Evolutionary conservation across 2,888 invertebrate genomes (phyloP).

Genomic region (Pardosa pseudoannulata): DNA sequence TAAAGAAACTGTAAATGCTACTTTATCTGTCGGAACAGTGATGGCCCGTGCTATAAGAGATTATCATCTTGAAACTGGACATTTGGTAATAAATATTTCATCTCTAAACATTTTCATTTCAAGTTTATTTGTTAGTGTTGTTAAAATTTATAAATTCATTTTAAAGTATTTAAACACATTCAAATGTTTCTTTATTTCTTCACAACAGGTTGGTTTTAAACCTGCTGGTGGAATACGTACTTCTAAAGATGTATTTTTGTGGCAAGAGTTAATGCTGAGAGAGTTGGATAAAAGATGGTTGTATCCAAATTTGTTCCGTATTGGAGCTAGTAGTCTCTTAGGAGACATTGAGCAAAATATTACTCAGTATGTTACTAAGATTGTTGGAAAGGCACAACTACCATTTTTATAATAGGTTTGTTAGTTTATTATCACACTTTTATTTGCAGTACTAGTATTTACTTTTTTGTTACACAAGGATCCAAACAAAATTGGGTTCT

Average conservation of each 20-base stretch:
- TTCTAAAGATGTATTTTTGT: constrained; percentile 88
- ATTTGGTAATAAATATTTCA: constrained; percentile 76
- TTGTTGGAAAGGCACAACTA: constrained; percentile 24
- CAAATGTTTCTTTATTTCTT: constrained; percentile 44
- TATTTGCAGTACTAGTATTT: too few species aligned
- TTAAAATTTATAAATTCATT: too few species aligned
- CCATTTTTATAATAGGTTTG: not conserved
- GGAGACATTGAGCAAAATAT: constrained; percentile 84
- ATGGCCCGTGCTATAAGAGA: constrained; percentile 95
- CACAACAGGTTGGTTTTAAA: constrained; percentile 91
- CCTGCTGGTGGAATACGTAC: constrained; percentile 97
- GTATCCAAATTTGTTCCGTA: constrained; percentile 86
- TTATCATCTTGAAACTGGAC: constrained; percentile 84
- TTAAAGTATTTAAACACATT: not conserved
- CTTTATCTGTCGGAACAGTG: constrained; percentile 90
- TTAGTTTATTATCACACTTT: too few species aligned
- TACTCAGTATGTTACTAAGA: constrained; percentile 78
- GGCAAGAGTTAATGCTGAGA: constrained; percentile 89
- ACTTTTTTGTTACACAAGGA: too few species aligned
- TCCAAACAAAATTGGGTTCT: too few species aligned
- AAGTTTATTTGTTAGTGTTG: not conserved
- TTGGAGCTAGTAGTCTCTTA: constrained; percentile 95
- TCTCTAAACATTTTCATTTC: not conserved
- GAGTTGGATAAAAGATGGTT: constrained; percentile 93
- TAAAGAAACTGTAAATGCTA: constrained; percentile 96